Conservation (phyloP, 2,888 invertebrate species). For the Tiliacea aurago region DNA sequence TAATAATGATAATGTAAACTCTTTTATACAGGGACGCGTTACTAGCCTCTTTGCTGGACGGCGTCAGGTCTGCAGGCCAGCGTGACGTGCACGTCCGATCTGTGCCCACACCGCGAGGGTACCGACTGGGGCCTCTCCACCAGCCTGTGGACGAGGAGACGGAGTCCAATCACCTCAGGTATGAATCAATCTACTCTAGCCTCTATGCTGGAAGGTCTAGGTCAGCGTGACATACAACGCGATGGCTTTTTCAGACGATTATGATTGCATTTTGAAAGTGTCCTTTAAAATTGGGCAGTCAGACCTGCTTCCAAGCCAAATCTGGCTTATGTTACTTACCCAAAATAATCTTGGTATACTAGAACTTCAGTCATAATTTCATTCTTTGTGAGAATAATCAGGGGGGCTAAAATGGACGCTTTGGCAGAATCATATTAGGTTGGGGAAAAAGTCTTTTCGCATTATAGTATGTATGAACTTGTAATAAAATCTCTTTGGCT, state of each 20-base stretch:
- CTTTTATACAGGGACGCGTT: slow-evolving; percentile 94
- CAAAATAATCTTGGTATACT: too few species aligned
- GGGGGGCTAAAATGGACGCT: too few species aligned
- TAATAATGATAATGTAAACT: neutral
- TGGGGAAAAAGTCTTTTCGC: too few species aligned
- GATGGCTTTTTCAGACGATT: neutral
- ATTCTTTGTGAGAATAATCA: neutral
- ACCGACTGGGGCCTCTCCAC: slow-evolving; percentile 96
- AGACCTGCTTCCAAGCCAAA: too few species aligned
- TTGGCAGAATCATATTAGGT: too few species aligned
- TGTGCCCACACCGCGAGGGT: slow-evolving; percentile 95
- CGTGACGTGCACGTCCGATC: slow-evolving; percentile 98
- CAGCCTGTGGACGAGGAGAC: slow-evolving; percentile 98
- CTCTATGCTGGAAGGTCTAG: neutral
- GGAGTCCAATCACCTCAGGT: slow-evolving; percentile 96
- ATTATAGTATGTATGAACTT: too few species aligned
- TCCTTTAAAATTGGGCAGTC: neutral
- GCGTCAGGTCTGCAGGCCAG: slow-evolving; percentile 99
- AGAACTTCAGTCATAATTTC: neutral
- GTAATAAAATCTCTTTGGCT: too few species aligned
- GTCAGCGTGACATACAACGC: neutral
- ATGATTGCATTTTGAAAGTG: neutral
- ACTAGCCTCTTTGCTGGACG: slow-evolving; percentile 98
- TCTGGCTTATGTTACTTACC: neutral
- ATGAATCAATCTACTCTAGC: neutral